Evolutionary conservation across 2,888 invertebrate species (phyloP), one percentile per base, ranked within the genome.

Genomic region (Zaprionus bogoriensis): DNA sequence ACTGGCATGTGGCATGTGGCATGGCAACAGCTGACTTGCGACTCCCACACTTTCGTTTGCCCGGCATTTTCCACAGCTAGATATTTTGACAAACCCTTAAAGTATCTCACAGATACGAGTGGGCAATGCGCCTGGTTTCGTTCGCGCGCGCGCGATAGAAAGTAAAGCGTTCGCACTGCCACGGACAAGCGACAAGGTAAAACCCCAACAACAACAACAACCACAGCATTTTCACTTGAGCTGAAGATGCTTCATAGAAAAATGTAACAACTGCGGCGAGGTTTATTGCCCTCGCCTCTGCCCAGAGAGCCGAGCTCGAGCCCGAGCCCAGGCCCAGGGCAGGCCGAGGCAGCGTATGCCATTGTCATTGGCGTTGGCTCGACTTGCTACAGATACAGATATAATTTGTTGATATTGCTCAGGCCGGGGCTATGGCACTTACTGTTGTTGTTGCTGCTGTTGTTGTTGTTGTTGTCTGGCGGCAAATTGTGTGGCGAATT

Each of bases 1-100:
- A 70, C 54, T 73, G 69, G 65, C 60, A 47, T 60, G 46, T 3
- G 22, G 25, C 55, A 20, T 62, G 48, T 65, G 54, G 84, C 64
- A 81, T 59, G 39, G 45, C 63, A 63, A 54, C 87, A 83, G 77
- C 83, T 83, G 87, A 42, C 48, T 60, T 65, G 41, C 23, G 25
- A 59, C 83, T 85, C 88, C 87, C 87, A 89, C 88, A 87, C 88
- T 87, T 89, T 89, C 87, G 75, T 41, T 41, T 79, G 74, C 64
- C 74, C 71, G 57, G 46, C 62, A 44, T 25, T 62, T 39, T 28
- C 17, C 30, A 38, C 42, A 30, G 51, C 51, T 10, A 38, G 58
- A 51, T 46, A 66, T 78, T 85, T 82, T 82, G 86, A 87, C 63
- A 87, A 77, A 53, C 63, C 25, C 46, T 67, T 62, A 77, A 70